Evolutionary conservation across 2,888 invertebrate genomes (phyloP), one percentile per base, ranked within the genome.

Genomic region (Protula sp.): DNA sequence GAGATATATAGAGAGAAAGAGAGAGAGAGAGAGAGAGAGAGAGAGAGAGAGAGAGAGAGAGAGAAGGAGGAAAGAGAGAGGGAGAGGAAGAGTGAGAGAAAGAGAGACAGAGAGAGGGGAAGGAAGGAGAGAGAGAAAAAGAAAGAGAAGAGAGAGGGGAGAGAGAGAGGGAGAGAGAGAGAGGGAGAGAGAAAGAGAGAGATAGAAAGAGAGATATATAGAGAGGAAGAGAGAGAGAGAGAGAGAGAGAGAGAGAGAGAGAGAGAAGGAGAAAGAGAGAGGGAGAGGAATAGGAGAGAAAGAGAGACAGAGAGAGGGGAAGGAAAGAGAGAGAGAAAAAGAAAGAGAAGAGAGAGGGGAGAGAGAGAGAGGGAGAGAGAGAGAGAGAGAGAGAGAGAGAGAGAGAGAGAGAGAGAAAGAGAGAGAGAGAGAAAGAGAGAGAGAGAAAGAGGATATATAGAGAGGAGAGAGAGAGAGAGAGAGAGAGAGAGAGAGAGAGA

Each of bases 331-430:
- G 50, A 50, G 9, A 29, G 2, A 31, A 19, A 27, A 19, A 30
- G 24, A 4, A 24, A 14, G 26, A 3, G 14, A 24, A 24, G 14
- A 30, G 27, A 30, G 30, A 4, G 47, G 26, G 30, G 51, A 31
- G 30, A 31, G n/a, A 28, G 29, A 31, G 26, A 9, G 26, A 57
- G 47, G 5, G 26, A 28, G 22, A 48, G 38, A 27, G 28, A 29
- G 47, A 47, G 47, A 1, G 14, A 53, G 26, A 22, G n/a, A 48
- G 57, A 28, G 51, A 29, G 48, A 57, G 51, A 48, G 30, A 50
- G 30, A 50, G 1, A 45, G 45, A 45, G 45, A 45, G 45, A 45
- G 45, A 45, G 45, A 45, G 45, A 45, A 19, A 45, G 45, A 45
- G 45, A 45, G 45, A 45, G 45, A 45, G 45, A 45, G 45, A 45